Percentiles rank a stretch among this genome's conserved stretches.
Conservation (phyloP, 2,797 vertebrate genomes). For the Euthynnus affinis region DNA sequence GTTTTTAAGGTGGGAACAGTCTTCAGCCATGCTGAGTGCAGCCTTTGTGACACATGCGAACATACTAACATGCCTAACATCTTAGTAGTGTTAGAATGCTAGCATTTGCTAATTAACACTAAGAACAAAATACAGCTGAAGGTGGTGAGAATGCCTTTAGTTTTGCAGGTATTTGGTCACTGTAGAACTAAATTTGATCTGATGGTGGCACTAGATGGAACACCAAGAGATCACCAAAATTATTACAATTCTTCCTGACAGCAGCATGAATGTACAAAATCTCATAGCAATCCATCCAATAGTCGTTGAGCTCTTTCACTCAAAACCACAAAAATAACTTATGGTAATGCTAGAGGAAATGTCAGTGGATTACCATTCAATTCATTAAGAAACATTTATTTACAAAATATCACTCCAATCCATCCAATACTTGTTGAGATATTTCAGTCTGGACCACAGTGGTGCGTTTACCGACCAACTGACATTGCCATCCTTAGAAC, state of each 20-base stretch:
- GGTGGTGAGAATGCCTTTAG: neutral
- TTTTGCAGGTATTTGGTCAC: neutral
- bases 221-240: neutral
- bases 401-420: neutral
- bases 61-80: no score
- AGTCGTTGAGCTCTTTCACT: conserved; percentile 3
- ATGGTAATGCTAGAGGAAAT: neutral
- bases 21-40: no score
- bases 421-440: neutral
- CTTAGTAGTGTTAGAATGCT: no score
- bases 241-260: neutral
- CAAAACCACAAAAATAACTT: neutral
- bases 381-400: neutral
- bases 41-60: no score
- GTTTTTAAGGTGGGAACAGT: no score
- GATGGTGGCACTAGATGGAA: neutral
- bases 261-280: neutral
- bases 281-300: neutral
- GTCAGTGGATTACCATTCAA: neutral
- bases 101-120: neutral
- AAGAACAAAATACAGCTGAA: neutral
- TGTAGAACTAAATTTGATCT: neutral
- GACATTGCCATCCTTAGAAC: neutral
- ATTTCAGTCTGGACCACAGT: neutral
- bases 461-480: neutral